Evolutionary conservation across 2,888 invertebrate genomes (phyloP), one percentile per base, ranked within the genome.

Genomic region (Lycia hirtaria): DNA sequence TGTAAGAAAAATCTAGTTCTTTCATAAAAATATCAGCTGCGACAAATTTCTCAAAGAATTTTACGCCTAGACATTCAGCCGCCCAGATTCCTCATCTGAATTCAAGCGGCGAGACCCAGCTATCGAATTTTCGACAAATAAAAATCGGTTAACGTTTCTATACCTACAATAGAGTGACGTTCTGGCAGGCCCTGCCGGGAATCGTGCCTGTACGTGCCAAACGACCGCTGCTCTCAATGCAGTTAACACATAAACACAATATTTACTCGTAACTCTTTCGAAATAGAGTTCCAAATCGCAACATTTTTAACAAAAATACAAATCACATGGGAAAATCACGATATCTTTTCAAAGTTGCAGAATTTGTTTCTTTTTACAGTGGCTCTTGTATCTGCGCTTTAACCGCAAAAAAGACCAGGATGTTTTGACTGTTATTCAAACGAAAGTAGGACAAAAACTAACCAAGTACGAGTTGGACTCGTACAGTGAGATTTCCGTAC

Each of bases 81-180:
- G 26, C 37, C 30, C 37, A 48, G 38, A 56, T 51, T 22, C 30
- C 47, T 58, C 57, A 58, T 58, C 41, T 43, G 37, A 53, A 58
- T 58, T 48, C 57, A 37, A 24, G 22, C 48, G 48, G n/a, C 43
- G 43, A 14, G 6, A 30, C 22, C 48, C 26, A 58, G 52, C 56
- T 65, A 68, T 72, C 65, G 63, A 73, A 75, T 69, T 71, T 67
- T 62, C 61, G 68, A 78, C 74, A 74, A 78, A 75, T 79, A 77
- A 76, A 80, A 76, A 80, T 77, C 76, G 78, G 75, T 75, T 65
- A 73, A 75, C 72, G 74, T 75, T 76, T 69, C 64, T 66, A 72
- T 73, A 57, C 24, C 56, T 52, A 78, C 79, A 80, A 80, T 77
- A 69, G 76, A 73, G 68, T 74, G 76, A 78, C 78, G 69, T 74